Conservation (phyloP, 2,888 invertebrate genomes). For the Pseudolycoriella hygida region DNA sequence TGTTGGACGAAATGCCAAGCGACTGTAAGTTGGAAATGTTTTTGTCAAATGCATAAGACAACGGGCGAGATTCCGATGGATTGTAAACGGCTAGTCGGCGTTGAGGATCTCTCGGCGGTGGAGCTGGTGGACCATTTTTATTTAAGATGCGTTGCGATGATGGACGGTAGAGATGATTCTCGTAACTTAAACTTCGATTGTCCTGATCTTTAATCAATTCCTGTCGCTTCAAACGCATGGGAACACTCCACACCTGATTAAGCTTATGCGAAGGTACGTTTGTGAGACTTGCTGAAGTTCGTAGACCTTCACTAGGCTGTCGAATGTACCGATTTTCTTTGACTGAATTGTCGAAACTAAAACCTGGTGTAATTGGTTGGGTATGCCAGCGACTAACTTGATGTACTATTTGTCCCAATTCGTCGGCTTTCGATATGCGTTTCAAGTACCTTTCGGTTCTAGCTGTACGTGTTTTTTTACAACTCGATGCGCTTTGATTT, state of each 20-base stretch:
- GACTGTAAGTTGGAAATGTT: slow-evolving; percentile 8
- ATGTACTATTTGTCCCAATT: slow-evolving; percentile 26
- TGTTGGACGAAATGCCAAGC: slow-evolving; percentile 9
- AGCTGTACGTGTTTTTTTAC: slow-evolving; percentile 49
- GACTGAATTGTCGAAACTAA: neutral
- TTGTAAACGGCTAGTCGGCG: slow-evolving; percentile 35
- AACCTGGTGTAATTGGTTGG: slow-evolving; percentile 15
- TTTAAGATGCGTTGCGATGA: neutral
- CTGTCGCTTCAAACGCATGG: neutral
- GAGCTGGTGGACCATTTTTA: slow-evolving; percentile 44
- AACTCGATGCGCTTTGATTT: slow-evolving; percentile 39
- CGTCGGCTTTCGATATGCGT: slow-evolving; percentile 53
- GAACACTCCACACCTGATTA: neutral
- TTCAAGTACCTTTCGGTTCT: slow-evolving; percentile 67
- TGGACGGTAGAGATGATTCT: slow-evolving; percentile 22
- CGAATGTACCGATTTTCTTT: neutral
- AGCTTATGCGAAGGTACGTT: slow-evolving; percentile 13
- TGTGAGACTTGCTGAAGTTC: slow-evolving; percentile 18
- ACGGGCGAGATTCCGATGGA: slow-evolving; percentile 30
- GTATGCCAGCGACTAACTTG: slow-evolving; percentile 31
- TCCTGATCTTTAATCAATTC: slow-evolving; percentile 14
- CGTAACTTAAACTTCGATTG: slow-evolving; percentile 27
- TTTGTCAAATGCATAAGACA: slow-evolving; percentile 35
- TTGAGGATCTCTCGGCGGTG: slow-evolving; percentile 61
- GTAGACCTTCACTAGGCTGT: slow-evolving; percentile 10